Evolutionary conservation across 2,113 vertebrate species (phyloP), one percentile per base, ranked within the genome.

Genomic region (Leucosticte australis): DNA sequence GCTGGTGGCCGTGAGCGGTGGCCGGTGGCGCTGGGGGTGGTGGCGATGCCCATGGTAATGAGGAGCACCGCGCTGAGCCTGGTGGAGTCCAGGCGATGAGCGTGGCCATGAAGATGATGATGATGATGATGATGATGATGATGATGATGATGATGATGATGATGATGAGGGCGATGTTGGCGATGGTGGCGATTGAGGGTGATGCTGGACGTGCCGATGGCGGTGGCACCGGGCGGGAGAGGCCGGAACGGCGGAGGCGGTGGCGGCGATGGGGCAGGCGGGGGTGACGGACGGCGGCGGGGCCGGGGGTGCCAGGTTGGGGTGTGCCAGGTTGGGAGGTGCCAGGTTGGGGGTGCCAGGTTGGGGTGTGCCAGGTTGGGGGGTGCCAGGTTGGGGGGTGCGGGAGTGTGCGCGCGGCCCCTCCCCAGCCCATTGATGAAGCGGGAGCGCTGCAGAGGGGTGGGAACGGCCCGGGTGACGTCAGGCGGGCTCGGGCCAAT

Each of bases 401-500:
- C 41, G 56, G 21, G 47, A 6, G 47, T 33, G 78, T 42, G 76
- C 65, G 42, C 44, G 55, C 39, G 20, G 42, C 65, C 55, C 74
- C 83, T 42, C 70, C 87, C 80, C 55, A 5, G 39, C 68, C 89
- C 93, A 87, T 90, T 87, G 93, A 92, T 63, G 92, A 83, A 76
- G 10, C 73, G 4, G 10, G 15, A 93, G 84, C 59, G 89, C 63
- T 68, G 85, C 77, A 83, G 76, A 84, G 79, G 47, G 92, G 84
- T 9, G 85, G 93, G 68, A 89, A n/a, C 56, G 33, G 56, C 13
- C 30, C 8, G 11, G 90, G 70, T 94, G 95, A 95, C 92, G 95
- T 96, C 96, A 95, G 62, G 28, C 3, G 20, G 41, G 18, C 23
- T 1, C 11, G 5, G 89, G 49, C 97, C 97, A 96, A 96, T 96